Percentiles rank a stretch among this genome's conserved stretches.
Conservation (phyloP, 2,113 vertebrate genomes). For the Onychorhynchus coronatus region DNA sequence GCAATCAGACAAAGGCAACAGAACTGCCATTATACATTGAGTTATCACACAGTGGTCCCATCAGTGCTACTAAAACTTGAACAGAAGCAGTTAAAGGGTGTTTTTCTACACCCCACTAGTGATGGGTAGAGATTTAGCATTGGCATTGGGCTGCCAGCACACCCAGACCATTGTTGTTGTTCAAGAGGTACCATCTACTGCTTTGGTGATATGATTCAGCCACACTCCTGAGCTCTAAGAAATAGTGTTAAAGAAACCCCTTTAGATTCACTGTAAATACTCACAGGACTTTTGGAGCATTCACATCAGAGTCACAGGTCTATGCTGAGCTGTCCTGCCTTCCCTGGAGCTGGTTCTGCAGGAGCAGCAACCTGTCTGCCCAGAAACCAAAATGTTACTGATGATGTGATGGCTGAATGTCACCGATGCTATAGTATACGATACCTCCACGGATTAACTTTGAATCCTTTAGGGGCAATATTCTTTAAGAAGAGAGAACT, state of each 20-base stretch:
- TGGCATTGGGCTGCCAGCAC: background rate
- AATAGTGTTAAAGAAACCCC: background rate
- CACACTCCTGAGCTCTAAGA: background rate
- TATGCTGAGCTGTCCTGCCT: background rate
- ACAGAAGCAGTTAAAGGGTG: background rate
- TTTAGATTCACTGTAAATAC: background rate
- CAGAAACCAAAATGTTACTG: background rate
- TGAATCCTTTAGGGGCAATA: background rate
- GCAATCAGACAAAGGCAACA: background rate
- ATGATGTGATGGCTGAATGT: background rate
- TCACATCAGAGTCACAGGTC: rapidly evolving
- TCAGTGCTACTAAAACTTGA: background rate
- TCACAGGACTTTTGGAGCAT: background rate
- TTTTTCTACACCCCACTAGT: background rate
- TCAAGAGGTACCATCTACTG: background rate
- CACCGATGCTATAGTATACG: too few species aligned
- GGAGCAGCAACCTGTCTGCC: background rate
- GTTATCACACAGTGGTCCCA: background rate
- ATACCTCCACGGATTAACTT: background rate
- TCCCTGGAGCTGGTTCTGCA: background rate
- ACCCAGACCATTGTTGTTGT: background rate
- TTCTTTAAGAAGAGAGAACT: background rate
- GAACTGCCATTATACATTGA: background rate
- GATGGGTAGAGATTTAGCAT: background rate
- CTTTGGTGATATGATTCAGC: background rate